These are phyloP conservation scores for Zoanthus sociatus DNA, from an alignment of 92 coral and sea anemone genomes.

Conservation along the genomic window DNA sequence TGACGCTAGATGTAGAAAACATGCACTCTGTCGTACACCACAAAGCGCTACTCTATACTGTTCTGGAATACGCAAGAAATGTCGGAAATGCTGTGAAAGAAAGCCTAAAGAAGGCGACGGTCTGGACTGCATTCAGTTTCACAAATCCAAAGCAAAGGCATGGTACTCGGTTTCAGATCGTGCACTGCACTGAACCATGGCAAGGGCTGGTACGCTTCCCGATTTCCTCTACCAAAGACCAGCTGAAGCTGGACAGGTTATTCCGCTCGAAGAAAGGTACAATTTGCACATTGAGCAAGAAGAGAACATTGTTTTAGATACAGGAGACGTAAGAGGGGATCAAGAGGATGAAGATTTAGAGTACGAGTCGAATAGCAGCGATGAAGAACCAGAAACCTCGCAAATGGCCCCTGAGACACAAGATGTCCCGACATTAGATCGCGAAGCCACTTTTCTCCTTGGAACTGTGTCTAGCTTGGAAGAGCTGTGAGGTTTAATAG, in stretches of 20 bases:
- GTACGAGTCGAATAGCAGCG: too few species aligned
- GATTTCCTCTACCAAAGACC: slow-evolving; percentile 11
- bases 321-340: too few species aligned
- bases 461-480: too few species aligned
- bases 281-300: too few species aligned
- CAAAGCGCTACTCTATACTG: slow-evolving; percentile 49
- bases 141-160: slow-evolving; percentile 13
- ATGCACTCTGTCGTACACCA: slow-evolving; percentile 61
- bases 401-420: too few species aligned
- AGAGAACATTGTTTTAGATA: too few species aligned
- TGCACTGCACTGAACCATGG: not conserved
- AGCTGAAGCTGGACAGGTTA: not conserved
- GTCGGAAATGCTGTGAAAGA: slow-evolving; percentile 48
- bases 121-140: slow-evolving; percentile 5
- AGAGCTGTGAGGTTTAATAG: too few species aligned
- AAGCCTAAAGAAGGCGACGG: not conserved
- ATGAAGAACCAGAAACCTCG: too few species aligned
- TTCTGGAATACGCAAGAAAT: slow-evolving; percentile 37
- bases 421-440: too few species aligned
- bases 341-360: too few species aligned
- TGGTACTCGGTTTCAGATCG: slow-evolving; percentile 50
- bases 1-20: not conserved
- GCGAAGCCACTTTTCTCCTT: too few species aligned
- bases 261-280: slow-evolving; percentile 23
- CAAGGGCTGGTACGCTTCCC: slow-evolving; percentile 33